Evolutionary conservation across 2,113 vertebrate genomes (phyloP), one percentile per base, ranked within the genome.

Genomic region (Pluvialis apricaria): DNA sequence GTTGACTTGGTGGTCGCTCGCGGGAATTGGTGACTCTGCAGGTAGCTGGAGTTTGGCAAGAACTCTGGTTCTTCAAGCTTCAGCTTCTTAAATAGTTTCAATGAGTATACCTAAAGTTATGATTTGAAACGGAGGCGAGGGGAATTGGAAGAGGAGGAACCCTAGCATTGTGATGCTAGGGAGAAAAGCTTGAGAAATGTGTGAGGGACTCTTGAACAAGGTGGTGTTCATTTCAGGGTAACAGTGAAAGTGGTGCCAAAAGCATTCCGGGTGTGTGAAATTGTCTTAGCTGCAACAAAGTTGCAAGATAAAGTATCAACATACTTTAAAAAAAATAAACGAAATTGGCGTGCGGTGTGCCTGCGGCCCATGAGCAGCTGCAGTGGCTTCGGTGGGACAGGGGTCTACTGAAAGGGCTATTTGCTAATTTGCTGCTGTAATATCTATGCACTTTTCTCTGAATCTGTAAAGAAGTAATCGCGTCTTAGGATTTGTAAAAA

Each of bases 211-310:
- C 14, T 22, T 5, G 24, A 11, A 0, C 4, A 7, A 4, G 0
- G 0, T 1, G 0, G 5, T 14, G 36, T 61, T 49, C 1, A 0
- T 3, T 0, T 4, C 2, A 2, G 2, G 20, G 22, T 3, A 12
- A 7, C 8, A 0, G 58, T 6, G 86, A 15, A 29, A 70, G 70
- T 9, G 72, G 14, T 13, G 2, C 25, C 0, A 2, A 3, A 16
- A 5, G 75, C 12, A 3, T 5, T 17, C 1, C 8, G 25, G 1
- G 4, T 8, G 18, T 2, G 38, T 13, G 20, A 17, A 45, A 36
- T 15, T 31, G 64, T 2, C 10, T 6, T 0, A 0, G 11, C 9
- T 3, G 57, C 57, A 24, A 3, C 15, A 16, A 1, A 29, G 36
- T 9, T 44, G 55, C 57, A 1, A 54, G 44, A 13, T 15, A 1